Percentiles rank a stretch among this genome's conserved stretches.
Conservation (phyloP, 2,888 invertebrate genomes). For the Gymnoscelis rufifasciata region DNA sequence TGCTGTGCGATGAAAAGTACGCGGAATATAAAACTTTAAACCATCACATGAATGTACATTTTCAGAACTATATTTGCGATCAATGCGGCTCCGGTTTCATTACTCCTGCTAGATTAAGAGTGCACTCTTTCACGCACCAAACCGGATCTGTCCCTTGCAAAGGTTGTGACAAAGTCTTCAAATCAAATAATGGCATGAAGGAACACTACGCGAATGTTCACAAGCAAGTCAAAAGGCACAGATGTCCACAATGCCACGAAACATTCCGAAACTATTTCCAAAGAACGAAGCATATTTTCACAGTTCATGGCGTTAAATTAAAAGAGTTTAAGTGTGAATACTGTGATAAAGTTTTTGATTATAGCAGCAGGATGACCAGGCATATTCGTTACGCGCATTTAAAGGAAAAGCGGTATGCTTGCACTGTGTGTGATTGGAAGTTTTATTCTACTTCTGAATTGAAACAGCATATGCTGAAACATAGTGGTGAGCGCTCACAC, state of each 20-base stretch:
- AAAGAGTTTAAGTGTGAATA: constrained; percentile 64
- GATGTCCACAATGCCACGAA: constrained; percentile 64
- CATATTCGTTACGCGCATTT: constrained; percentile 65
- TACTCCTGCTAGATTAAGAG: constrained; percentile 57
- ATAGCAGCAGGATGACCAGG: constrained; percentile 60
- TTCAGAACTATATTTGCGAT: constrained; percentile 67
- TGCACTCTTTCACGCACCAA: constrained; percentile 59
- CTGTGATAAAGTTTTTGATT: constrained; percentile 60
- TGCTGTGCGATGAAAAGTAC: constrained; percentile 50
- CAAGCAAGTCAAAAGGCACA: constrained; percentile 62
- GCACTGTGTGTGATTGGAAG: constrained; percentile 73
- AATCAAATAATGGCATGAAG: constrained; percentile 64
- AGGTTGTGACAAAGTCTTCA: constrained; percentile 69
- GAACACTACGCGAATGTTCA: constrained; percentile 73
- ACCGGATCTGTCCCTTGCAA: constrained; percentile 63
- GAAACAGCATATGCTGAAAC: constrained; percentile 75
- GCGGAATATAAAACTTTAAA: constrained; percentile 61
- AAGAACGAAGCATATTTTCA: constrained; percentile 60
- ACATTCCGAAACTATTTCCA: constrained; percentile 66
- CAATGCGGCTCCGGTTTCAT: constrained; percentile 66
- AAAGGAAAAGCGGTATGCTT: constrained; percentile 63
- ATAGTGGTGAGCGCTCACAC: constrained; percentile 72
- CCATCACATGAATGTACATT: constrained; percentile 72
- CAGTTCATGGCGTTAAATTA: constrained; percentile 57
- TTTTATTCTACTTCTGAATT: constrained; percentile 76